Base-by-base conservation (phyloP, 2,113 vertebrate species). In the Siphamia tubifer region DNA sequence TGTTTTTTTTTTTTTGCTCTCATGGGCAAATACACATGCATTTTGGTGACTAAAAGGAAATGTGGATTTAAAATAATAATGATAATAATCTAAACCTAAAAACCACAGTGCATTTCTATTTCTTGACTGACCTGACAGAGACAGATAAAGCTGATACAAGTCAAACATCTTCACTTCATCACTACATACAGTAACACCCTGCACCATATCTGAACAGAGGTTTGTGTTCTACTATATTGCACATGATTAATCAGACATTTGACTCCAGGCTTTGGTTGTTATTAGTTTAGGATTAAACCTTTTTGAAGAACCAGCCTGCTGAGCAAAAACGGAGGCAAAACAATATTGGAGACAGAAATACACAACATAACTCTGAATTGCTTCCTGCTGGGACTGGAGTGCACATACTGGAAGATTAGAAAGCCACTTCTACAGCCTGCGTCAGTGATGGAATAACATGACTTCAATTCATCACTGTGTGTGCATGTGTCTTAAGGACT, bases 271-370 rank as follows among this genome's bases (percentile, higher is more conserved):
- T 32, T 68, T 40, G 32, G 25, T 27, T 11, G 15, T 38, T 54
- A 52, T 56, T 65, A 40, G 52, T 68, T 55, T 56, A 20, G 58
- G 56, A 73, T 81, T 64, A 72, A 81, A 67, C 62, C 67, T 73
- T 66, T 77, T 39, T 10, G 47, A 40, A 21, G 15, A 19, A 15
- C 25, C 19, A 42, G 32, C 4, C 13, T n/a, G 20, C 47, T 10
- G 42, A 54, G 42, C 19, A 13, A 28, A 20, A 48, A 28, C 43
- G 15, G 30, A 10, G 35, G 17, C 6, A 20, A 48, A 70, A 62
- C 68, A 60, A 35, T 20, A 54, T 19, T n/a, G 4, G 23, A 28
- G 34, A 43, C 30, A 13, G 15, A 63, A 51, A 73, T 57, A 35
- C 51, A 36, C 2, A 0, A 2, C 7, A 38, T 15, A 4, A 54